Percentiles rank a stretch among this genome's conserved stretches.
phyloP scores from a whole-genome alignment of 2,797 vertebrate genomes.

The Ctenopoma kingsleyae region DNA sequence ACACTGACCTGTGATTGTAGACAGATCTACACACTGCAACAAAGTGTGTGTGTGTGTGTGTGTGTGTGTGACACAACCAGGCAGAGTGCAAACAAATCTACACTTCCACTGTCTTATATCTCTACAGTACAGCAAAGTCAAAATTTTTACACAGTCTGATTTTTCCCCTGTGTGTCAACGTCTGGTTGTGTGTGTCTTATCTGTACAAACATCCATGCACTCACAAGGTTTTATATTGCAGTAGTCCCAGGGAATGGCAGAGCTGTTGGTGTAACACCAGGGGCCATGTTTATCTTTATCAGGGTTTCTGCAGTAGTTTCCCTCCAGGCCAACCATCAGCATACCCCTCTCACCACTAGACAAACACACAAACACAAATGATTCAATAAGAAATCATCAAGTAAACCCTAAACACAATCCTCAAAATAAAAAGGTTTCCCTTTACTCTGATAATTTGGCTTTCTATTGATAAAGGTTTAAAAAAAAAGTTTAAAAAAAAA shows the following conservation, averaged over 20 bases:
- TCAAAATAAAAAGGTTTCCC: constrained; percentile 22
- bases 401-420: constrained; percentile 34
- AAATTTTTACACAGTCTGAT: constrained; percentile 25
- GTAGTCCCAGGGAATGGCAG: constrained; percentile 95
- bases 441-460: constrained; percentile 18
- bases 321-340: constrained; percentile 85
- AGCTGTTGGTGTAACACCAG: constrained; percentile 96
- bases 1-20: constrained; percentile 50
- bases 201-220: constrained; percentile 64
- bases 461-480: constrained; percentile 22
- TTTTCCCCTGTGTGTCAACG: not conserved
- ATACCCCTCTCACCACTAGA: constrained; percentile 74
- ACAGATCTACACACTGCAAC: constrained; percentile 50
- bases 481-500: not conserved
- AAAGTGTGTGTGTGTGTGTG: constrained; percentile 7
- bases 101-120: constrained; percentile 1
- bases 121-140: constrained; percentile 9
- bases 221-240: constrained; percentile 94
- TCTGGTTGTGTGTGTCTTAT: not conserved
- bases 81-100: constrained; percentile 16
- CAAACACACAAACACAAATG: constrained; percentile 51
- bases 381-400: constrained; percentile 30
- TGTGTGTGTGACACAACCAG: not conserved
- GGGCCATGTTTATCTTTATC: constrained; percentile 97
- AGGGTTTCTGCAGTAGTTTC: constrained; percentile 95